These are phyloP conservation scores for Xiphydria camelus DNA, from an alignment of 2,888 invertebrate species.

Conservation along the genomic window DNA sequence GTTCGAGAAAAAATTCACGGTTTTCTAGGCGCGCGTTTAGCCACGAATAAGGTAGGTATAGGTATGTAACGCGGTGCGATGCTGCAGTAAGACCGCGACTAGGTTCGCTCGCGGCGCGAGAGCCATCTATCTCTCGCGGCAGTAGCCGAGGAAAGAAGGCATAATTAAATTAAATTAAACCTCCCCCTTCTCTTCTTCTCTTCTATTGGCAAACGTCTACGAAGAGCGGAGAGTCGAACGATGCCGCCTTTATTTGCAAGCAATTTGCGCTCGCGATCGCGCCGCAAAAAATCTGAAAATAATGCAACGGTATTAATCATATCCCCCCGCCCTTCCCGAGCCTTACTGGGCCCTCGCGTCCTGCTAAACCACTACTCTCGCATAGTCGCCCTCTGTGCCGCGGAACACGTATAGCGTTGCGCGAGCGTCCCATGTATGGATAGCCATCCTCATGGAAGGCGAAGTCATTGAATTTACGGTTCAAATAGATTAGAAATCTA, in stretches of 20 bases:
- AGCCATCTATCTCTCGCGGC: slow-evolving; percentile 41
- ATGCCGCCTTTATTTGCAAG: slow-evolving; percentile 49
- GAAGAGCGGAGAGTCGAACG: slow-evolving; percentile 19
- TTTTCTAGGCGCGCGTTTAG: too few relatives aligned
- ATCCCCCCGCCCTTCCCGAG: slow-evolving; percentile 25
- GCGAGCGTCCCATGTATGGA: too few relatives aligned
- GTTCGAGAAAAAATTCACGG: too few relatives aligned
- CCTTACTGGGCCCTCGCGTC: not conserved
- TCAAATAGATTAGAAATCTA: too few relatives aligned
- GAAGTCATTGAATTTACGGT: too few relatives aligned
- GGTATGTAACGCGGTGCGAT: too few relatives aligned
- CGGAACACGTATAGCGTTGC: too few relatives aligned
- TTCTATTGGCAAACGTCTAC: slow-evolving; percentile 7
- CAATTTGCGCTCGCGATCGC: slow-evolving; percentile 46
- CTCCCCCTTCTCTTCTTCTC: slow-evolving; percentile 8
- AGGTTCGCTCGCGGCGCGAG: too few relatives aligned
- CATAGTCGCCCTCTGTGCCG: too few relatives aligned
- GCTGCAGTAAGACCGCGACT: too few relatives aligned
- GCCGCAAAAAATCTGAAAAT: slow-evolving; percentile 49
- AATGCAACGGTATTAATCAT: slow-evolving; percentile 54
- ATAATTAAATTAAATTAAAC: slow-evolving; percentile 50
- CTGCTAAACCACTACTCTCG: not conserved
- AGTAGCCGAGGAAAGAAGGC: slow-evolving; percentile 41
- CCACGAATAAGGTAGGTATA: too few relatives aligned
- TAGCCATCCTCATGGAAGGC: too few relatives aligned